phyloP scores from a whole-genome alignment of 2,797 vertebrate genomes.

The Sebastes minor region DNA sequence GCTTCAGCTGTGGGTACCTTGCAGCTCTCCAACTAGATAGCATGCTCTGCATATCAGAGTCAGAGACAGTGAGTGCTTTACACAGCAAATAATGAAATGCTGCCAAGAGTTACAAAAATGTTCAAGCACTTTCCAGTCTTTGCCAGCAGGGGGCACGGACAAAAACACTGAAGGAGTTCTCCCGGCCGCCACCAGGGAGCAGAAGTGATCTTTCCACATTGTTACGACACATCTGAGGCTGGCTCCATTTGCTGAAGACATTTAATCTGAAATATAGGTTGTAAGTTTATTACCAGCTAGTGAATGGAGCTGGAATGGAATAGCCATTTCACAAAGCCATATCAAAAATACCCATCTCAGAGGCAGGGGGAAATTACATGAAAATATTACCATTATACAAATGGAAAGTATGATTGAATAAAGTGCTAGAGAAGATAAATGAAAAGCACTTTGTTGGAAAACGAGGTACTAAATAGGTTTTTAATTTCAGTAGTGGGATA shows the following conservation, averaged over 20 bases:
- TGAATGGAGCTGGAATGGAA: conserved; percentile 76
- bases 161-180: not conserved
- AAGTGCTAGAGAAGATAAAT: conserved; percentile 89
- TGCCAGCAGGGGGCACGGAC: conserved; percentile 62
- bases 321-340: conserved; percentile 80
- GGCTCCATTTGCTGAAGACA: conserved; percentile 79
- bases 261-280: conserved; percentile 83
- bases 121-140: not conserved
- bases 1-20: conserved; percentile 40
- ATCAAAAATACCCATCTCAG: conserved; percentile 82
- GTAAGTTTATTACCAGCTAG: conserved; percentile 82
- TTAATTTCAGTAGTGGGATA: conserved; percentile 90
- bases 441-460: conserved; percentile 91
- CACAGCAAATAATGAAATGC: conserved; percentile 27
- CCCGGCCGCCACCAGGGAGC: conserved; percentile 70
- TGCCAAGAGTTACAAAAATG: conserved; percentile 20
- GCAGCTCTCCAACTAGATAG: conserved; percentile 25
- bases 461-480: conserved; percentile 87
- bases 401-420: conserved; percentile 89
- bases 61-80: conserved; percentile 19
- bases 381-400: conserved; percentile 90
- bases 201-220: conserved; percentile 64
- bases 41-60: conserved; percentile 47
- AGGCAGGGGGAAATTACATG: conserved; percentile 84
- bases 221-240: conserved; percentile 29